Evolutionary conservation across 1,140 invertebrate species (phyloP).

Genomic region (Anthonomus grandis): DNA sequence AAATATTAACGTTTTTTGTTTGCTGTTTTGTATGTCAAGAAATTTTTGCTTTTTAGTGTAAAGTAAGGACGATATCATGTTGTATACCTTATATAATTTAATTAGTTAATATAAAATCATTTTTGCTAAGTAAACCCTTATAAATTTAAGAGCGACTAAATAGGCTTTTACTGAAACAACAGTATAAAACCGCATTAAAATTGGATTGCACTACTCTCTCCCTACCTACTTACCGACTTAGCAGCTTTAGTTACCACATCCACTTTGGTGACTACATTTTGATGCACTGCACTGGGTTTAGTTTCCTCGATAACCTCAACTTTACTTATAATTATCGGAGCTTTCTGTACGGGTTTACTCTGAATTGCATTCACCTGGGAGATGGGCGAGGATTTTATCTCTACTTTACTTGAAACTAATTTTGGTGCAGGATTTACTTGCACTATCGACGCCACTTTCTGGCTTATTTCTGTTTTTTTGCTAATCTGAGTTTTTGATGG

Average conservation of each 20-base stretch:
- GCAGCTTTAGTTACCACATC: constrained; percentile 53
- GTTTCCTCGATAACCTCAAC: constrained; percentile 44
- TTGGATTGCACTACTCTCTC: no score
- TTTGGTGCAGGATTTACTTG: constrained; percentile 39
- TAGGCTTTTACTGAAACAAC: background rate
- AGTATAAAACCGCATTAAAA: background rate
- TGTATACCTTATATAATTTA: no score
- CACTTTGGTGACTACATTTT: constrained; percentile 56
- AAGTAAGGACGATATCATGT: no score
- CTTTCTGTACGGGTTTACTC: constrained; percentile 49
- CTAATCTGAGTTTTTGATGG: constrained; percentile 56
- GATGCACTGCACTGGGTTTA: constrained; percentile 44
- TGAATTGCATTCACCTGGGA: constrained; percentile 50
- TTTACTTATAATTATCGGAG: constrained; percentile 44
- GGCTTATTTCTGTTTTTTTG: constrained; percentile 47
- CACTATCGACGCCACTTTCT: constrained; percentile 33
- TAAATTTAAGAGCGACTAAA: background rate
- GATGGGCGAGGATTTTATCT: constrained; percentile 50
- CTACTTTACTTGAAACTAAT: constrained; percentile 49
- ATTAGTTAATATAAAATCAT: no score
- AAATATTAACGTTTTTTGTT: no score
- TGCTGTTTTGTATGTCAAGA: no score
- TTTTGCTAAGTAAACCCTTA: no score
- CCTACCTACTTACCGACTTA: constrained; percentile 16
- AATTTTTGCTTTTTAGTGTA: no score